Conservation (phyloP, 1,140 invertebrate species). For the Heterodera carotae region DNA sequence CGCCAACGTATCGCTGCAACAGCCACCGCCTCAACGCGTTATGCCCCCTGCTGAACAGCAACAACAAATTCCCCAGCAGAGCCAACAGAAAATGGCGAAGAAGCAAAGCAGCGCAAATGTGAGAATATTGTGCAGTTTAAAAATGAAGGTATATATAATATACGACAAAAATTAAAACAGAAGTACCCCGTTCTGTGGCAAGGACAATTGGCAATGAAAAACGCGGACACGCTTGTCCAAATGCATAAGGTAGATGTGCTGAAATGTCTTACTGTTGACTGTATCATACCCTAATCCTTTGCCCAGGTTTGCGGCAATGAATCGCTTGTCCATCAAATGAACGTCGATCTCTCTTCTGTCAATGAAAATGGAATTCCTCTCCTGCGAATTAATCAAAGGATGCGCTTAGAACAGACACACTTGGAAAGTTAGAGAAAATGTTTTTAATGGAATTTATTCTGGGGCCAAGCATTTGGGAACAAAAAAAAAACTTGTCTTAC, state of each 20-base stretch:
- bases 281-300: too few species aligned
- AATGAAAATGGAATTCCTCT: slow-evolving; percentile 74
- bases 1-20: neutral
- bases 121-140: slow-evolving; percentile 10
- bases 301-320: slow-evolving; percentile 84
- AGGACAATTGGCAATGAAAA: slow-evolving; percentile 87
- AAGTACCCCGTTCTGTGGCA: slow-evolving; percentile 94
- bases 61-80: slow-evolving; percentile 32
- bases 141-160: slow-evolving; percentile 5
- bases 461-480: neutral
- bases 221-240: slow-evolving; percentile 91
- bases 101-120: slow-evolving; percentile 41
- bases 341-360: slow-evolving; percentile 69
- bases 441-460: too few species aligned
- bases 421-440: slow-evolving; percentile 79
- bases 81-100: slow-evolving; percentile 34
- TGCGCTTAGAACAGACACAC: slow-evolving; percentile 89
- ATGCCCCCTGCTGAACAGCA: slow-evolving; percentile 18
- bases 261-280: neutral
- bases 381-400: slow-evolving; percentile 88
- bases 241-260: slow-evolving; percentile 91
- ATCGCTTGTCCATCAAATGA: slow-evolving; percentile 44
- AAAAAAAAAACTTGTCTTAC: slow-evolving; percentile 1
- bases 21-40: neutral
- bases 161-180: slow-evolving; percentile 67